A percentile compares a stretch with the other conserved stretches of the same genome.
phyloP scores from a whole-genome alignment of 1,140 invertebrate species.

The Cheumatopsyche charites region DNA sequence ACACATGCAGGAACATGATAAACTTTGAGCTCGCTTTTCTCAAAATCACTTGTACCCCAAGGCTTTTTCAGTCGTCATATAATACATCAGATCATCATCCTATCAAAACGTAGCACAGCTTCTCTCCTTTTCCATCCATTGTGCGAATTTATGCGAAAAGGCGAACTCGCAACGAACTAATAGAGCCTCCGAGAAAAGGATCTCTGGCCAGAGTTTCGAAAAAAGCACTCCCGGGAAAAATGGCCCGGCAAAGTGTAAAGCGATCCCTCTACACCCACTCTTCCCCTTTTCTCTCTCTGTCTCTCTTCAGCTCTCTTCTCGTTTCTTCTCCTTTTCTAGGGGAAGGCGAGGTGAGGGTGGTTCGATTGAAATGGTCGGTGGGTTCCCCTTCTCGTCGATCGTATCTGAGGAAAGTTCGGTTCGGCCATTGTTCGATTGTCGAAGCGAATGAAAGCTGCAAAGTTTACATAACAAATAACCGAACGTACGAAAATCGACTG shows the following conservation, averaged over 20 bases:
- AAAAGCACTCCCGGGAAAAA: slow-evolving; percentile 27
- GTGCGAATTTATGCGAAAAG: slow-evolving; percentile 48
- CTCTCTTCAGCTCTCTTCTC: background rate
- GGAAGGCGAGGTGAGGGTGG: too few relatives aligned
- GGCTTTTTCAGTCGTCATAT: too few relatives aligned
- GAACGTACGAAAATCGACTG: slow-evolving; percentile 4
- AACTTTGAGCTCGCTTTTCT: too few relatives aligned
- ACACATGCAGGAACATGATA: too few relatives aligned
- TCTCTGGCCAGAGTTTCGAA: background rate
- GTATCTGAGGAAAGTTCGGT: slow-evolving; percentile 8
- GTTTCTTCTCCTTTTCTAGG: background rate
- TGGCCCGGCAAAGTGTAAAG: slow-evolving; percentile 21
- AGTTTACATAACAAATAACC: slow-evolving; percentile 25
- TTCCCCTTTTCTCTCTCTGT: background rate
- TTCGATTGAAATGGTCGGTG: slow-evolving; percentile 18
- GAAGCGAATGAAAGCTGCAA: slow-evolving; percentile 20
- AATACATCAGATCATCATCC: background rate
- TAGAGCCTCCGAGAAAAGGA: slow-evolving; percentile 33
- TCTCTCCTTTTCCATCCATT: slow-evolving; percentile 41
- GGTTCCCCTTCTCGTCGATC: background rate
- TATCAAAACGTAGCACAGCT: background rate
- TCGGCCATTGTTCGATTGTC: slow-evolving; percentile 20
- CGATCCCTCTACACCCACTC: slow-evolving; percentile 4
- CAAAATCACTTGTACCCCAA: too few relatives aligned
- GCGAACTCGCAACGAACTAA: slow-evolving; percentile 47